Evolutionary conservation across 2,113 vertebrate genomes (phyloP).

Genomic region (Pleuronectes platessa): DNA sequence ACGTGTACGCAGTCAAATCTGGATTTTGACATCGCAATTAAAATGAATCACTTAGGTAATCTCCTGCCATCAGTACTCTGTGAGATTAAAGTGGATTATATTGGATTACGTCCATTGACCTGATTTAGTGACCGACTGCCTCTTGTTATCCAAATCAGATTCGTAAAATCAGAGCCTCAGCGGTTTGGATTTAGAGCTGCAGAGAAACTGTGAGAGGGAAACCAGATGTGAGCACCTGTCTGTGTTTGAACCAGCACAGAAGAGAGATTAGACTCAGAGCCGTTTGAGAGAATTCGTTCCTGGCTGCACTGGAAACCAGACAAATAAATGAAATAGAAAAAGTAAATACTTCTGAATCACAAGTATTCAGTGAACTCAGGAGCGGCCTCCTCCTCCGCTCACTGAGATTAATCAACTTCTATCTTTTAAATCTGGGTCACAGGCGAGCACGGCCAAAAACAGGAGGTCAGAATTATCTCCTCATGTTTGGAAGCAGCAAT

Average conservation of each 20-base stretch:
- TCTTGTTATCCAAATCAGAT: conserved; percentile 64
- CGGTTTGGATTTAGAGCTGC: conserved; percentile 40
- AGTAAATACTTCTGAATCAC: conserved; percentile 11
- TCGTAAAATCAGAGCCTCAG: conserved; percentile 61
- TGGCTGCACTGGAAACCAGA: neutral
- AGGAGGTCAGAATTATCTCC: conserved; percentile 27
- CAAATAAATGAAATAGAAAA: neutral
- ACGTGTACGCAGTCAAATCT: conserved; percentile 48
- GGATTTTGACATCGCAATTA: conserved; percentile 75
- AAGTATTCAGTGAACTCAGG: conserved; percentile 34
- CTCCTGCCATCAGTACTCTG: conserved; percentile 55
- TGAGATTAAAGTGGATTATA: conserved; percentile 78
- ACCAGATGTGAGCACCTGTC: conserved; percentile 14
- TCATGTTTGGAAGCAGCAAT: conserved; percentile 7
- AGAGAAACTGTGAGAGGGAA: conserved; percentile 29
- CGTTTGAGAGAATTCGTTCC: neutral
- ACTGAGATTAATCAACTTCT: conserved; percentile 54
- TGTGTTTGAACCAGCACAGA: neutral
- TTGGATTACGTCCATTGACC: conserved; percentile 77
- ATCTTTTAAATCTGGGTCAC: conserved; percentile 56
- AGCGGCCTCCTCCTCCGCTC: neutral
- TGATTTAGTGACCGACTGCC: conserved; percentile 73
- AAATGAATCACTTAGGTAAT: conserved; percentile 69
- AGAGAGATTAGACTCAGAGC: conserved; percentile 11
- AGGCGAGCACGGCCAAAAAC: conserved; percentile 39